These are phyloP conservation scores for Clarias platycephalus DNA, from an alignment of 2,797 vertebrate species.

Conservation along the genomic window DNA sequence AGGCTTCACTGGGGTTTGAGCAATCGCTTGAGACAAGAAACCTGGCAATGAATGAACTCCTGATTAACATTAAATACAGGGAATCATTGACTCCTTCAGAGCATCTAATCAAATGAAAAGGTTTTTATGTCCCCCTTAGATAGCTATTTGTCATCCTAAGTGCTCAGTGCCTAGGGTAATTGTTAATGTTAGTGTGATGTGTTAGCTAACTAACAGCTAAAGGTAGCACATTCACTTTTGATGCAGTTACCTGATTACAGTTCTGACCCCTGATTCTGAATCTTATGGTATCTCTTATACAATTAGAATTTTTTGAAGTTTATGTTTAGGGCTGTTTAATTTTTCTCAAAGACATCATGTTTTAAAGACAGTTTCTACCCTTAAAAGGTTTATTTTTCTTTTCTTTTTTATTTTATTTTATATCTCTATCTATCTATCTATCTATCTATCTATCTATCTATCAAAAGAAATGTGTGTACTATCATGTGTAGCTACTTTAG, in stretches of 20 bases:
- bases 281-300: too few relatives aligned
- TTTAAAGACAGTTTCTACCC: background rate
- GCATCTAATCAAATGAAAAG: background rate
- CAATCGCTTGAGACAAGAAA: background rate
- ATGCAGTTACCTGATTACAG: background rate
- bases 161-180: background rate
- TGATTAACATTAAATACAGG: background rate
- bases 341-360: background rate
- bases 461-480: background rate
- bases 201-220: background rate
- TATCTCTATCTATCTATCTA: slow-evolving; percentile 21
- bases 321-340: background rate
- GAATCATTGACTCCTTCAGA: background rate
- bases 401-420: background rate
- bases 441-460: slow-evolving; percentile 33
- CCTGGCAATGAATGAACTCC: background rate
- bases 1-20: background rate
- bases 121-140: background rate
- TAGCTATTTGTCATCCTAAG: background rate
- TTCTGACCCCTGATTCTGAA: background rate
- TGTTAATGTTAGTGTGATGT: background rate
- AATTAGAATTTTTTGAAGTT: background rate
- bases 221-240: background rate
- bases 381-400: background rate
- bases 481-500: background rate